Conservation (phyloP, 2,113 vertebrate genomes). For the Ceyx margarethae region DNA sequence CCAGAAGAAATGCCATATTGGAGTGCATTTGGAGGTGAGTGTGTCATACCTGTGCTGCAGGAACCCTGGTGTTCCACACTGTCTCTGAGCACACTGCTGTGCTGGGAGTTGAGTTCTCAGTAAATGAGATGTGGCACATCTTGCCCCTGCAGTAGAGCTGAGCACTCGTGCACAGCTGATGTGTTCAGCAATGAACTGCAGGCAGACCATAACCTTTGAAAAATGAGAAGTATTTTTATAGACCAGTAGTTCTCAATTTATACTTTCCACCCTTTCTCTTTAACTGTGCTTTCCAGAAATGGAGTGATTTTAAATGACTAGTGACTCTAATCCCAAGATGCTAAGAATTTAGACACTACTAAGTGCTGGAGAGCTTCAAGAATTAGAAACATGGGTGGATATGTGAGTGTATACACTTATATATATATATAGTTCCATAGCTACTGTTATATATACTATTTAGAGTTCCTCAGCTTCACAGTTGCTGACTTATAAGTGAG, state of each 20-base stretch:
- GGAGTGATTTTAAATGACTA: neutral
- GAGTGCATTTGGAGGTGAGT: neutral
- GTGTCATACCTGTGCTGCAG: neutral
- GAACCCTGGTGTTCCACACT: accelerated
- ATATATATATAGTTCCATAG: neutral
- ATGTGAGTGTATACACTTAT: neutral
- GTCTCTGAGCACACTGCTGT: neutral
- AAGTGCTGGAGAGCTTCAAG: neutral
- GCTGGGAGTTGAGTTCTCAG: neutral
- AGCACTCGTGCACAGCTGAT: neutral
- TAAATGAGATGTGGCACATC: neutral
- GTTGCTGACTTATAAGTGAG: neutral
- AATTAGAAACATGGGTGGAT: neutral
- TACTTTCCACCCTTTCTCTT: neutral
- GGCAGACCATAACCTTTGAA: neutral
- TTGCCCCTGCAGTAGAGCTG: neutral
- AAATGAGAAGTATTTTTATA: neutral
- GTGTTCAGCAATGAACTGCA: neutral
- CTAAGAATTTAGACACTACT: neutral
- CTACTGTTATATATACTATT: neutral
- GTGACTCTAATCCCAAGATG: neutral
- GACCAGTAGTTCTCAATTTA: neutral
- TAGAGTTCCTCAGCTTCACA: neutral
- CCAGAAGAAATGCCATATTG: neutral
- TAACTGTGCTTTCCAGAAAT: neutral